phyloP scores from a whole-genome alignment of 2,888 invertebrate genomes.

The Hecatera dysodea region DNA sequence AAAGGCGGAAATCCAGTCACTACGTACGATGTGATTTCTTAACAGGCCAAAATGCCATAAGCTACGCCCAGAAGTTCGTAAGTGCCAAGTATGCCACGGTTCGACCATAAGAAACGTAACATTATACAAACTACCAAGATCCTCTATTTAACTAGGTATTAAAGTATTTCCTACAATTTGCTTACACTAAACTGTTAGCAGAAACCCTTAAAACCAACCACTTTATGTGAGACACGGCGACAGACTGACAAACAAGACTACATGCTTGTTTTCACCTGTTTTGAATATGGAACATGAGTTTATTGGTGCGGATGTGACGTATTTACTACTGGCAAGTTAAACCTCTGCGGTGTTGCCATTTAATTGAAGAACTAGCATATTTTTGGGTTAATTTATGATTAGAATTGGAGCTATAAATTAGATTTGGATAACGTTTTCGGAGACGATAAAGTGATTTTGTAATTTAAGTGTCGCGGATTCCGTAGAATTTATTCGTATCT shows the following conservation, averaged over 20 bases:
- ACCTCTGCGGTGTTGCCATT: slow-evolving; percentile 36
- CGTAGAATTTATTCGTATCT: background rate
- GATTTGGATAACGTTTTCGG: slow-evolving; percentile 13
- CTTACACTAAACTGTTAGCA: slow-evolving; percentile 51
- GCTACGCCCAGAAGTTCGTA: slow-evolving; percentile 31
- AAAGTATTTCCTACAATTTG: slow-evolving; percentile 48
- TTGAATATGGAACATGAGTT: slow-evolving; percentile 53
- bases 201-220: slow-evolving; percentile 48
- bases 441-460: slow-evolving; percentile 2
- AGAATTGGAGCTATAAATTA: slow-evolving; percentile 38
- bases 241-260: slow-evolving; percentile 57
- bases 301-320: slow-evolving; percentile 54
- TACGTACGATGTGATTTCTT: background rate
- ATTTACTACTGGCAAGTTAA: slow-evolving; percentile 49
- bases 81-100: slow-evolving; percentile 39
- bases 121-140: slow-evolving; percentile 46
- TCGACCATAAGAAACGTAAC: slow-evolving; percentile 52
- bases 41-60: slow-evolving; percentile 32
- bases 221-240: slow-evolving; percentile 51
- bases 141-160: slow-evolving; percentile 46
- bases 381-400: slow-evolving; percentile 49
- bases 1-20: background rate
- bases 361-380: slow-evolving; percentile 45
- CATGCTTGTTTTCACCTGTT: slow-evolving; percentile 49
- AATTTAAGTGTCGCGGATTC: slow-evolving; percentile 8